Evolutionary conservation across 2,888 invertebrate species (phyloP), one percentile per base, ranked within the genome.

Genomic region (Drosophila percnosoma): DNA sequence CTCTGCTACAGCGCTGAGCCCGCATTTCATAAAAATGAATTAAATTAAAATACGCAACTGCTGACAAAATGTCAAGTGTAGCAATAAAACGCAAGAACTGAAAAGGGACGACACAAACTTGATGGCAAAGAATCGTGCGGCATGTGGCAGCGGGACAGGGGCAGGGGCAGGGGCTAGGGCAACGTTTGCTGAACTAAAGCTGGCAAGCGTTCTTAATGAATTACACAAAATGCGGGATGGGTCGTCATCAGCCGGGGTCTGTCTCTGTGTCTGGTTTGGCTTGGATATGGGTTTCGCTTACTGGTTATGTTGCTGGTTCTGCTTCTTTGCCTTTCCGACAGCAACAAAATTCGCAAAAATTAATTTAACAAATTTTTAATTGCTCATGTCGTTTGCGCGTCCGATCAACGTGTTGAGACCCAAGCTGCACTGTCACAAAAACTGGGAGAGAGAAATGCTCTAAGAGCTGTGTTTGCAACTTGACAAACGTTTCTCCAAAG

Each of bases 51-150:
- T 87, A 89, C 78, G 79, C 83, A 83, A 77, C 81, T 80, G 83
- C 90, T 87, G 84, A 89, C 85, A 90, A 90, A 90, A 90, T 87
- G 87, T 87, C 87, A 87, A 87, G 87, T 90, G 87, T 87, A 89
- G 90, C 77, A 85, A 83, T 86, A 83, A 83, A 83, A 81, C 73
- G 83, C 73, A 74, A 76, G 70, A 80, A 60, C 73, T 69, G 55
- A 76, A 78, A 90, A 86, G 87, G 72, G 76, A 65, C 48, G 51
- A 48, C 31, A 36, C 27, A 7, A n/a, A 27, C 11, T 27, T 27
- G 18, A 36, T 13, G 40, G 40, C 29, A 51, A 36, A 33, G 48
- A 55, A 38, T 29, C 38, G 55, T 27, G 52, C 27, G 59, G 34
- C 36, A 18, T 21, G 48, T 18, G 29, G 42, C 49, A 31, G 7